These are phyloP conservation scores for Sitta carolinensis DNA, from an alignment of 2,797 vertebrate genomes.

Conservation along the genomic window DNA sequence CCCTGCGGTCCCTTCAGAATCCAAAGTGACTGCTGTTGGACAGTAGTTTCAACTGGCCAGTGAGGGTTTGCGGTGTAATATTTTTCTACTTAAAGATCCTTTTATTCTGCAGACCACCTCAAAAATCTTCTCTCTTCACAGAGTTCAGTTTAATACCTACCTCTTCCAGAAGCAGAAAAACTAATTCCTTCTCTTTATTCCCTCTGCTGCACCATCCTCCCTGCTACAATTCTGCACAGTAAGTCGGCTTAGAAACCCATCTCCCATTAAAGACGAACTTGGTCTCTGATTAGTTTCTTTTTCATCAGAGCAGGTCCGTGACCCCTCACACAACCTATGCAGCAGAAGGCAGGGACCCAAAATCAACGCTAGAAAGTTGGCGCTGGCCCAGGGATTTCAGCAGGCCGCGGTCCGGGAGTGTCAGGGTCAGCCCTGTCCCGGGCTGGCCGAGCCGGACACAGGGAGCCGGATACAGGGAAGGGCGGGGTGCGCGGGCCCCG, in stretches of 20 bases:
- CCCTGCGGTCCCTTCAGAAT: too few species aligned
- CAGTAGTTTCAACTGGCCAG: not conserved
- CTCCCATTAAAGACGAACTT: not conserved
- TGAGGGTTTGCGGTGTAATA: not conserved
- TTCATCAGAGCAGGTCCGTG: not conserved
- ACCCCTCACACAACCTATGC: rapidly evolving
- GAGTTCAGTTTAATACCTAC: rapidly evolving
- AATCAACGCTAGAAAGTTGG: rapidly evolving
- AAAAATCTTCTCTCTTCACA: rapidly evolving
- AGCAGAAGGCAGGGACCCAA: not conserved
- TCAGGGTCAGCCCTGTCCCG: rapidly evolving
- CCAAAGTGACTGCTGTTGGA: not conserved
- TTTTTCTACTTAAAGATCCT: not conserved
- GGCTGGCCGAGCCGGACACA: rapidly evolving
- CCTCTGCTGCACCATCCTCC: not conserved
- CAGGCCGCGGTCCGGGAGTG: rapidly evolving
- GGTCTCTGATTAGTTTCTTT: not conserved
- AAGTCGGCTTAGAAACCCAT: rapidly evolving
- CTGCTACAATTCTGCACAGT: rapidly evolving
- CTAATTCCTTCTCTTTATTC: not conserved
- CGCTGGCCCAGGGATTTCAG: not conserved
- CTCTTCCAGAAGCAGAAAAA: not conserved
- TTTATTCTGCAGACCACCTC: not conserved
- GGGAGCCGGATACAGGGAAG: rapidly evolving
- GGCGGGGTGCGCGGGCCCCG: rapidly evolving